Base-by-base conservation (phyloP, 2,797 vertebrate species). In the Dryobates pubescens region DNA sequence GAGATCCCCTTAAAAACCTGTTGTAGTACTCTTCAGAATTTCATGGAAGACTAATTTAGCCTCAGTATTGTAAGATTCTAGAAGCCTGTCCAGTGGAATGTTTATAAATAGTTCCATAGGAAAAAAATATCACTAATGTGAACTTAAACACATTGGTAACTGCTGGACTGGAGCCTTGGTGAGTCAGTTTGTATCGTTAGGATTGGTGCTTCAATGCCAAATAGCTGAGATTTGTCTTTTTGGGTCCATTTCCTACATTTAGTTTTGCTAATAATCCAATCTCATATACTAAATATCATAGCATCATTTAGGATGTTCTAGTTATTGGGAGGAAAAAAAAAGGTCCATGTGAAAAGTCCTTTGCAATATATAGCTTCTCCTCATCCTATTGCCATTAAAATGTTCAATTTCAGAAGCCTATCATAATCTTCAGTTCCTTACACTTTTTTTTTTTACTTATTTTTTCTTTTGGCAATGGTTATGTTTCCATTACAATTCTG, bases 401-500 rank as follows among this genome's bases (percentile, higher is more conserved):
- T 68, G 64, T 58, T 87, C 73, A 36, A 54, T 92, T 95, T 91
- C 86, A 89, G 61, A 78, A 32, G 26, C 81, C 58, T 63, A 80
- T 67, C 5, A 64, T 79, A 83, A 96, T 86, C 91, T 93, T 82
- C 51, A 79, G 73, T 86, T 70, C 54, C 43, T 92, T 86, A 63
- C 8, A 27, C 68, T 74, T 38, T 38, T 38, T 38, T 38, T 38
- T 38, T n/a, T n/a, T n/a, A n/a, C n/a, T n/a, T 36, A 12, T 38
- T 13, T 38, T 38, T 38, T 13, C 38, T 38, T 13, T 38, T 38
- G 38, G 12, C 38, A 13, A 23, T 92, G 17, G 18, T 64, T 92
- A 53, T 78, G 87, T 87, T 93, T 80, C 62, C 59, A 90, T 90
- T 95, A 87, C 13, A 70, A 54, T 32, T 72, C 56, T 34, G 38